Evolutionary conservation across 2,797 vertebrate species (phyloP).

Genomic region (Monodelphis domestica): DNA sequence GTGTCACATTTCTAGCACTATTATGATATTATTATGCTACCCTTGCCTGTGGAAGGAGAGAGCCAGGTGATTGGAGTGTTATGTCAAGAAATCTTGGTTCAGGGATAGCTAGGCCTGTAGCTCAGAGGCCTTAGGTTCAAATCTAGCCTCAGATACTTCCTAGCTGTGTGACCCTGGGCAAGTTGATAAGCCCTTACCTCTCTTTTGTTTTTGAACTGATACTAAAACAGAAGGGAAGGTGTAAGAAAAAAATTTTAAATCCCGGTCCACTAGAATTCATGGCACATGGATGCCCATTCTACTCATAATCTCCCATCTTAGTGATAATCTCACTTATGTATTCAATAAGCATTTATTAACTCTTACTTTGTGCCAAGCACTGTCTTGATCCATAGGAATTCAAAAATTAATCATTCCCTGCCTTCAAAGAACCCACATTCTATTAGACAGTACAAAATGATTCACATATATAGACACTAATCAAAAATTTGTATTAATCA

Average conservation of each 20-base stretch:
- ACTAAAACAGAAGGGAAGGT: too few species aligned
- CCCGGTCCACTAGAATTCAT: neutral
- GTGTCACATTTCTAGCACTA: neutral
- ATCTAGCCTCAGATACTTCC: too few species aligned
- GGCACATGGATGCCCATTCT: neutral
- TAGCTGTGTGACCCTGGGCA: too few species aligned
- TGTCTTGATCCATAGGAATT: neutral
- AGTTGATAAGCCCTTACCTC: too few species aligned
- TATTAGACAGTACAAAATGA: neutral
- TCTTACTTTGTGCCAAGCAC: neutral
- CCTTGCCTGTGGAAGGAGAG: neutral
- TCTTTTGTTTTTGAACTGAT: too few species aligned
- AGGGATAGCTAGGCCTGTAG: too few species aligned
- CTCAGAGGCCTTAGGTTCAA: too few species aligned
- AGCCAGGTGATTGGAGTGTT: neutral
- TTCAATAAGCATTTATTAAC: neutral
- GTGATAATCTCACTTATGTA: neutral
- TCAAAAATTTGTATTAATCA: neutral
- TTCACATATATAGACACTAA: neutral
- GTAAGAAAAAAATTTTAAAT: too few species aligned
- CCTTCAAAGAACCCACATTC: neutral
- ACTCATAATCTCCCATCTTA: neutral
- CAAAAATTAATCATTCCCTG: neutral
- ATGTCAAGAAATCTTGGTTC: neutral
- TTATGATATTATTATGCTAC: neutral